A percentile compares a stretch with the other conserved stretches of the same genome.
These are phyloP conservation scores for Brachycybe producta DNA, from an alignment of 2,888 invertebrate genomes.

Conservation along the genomic window DNA sequence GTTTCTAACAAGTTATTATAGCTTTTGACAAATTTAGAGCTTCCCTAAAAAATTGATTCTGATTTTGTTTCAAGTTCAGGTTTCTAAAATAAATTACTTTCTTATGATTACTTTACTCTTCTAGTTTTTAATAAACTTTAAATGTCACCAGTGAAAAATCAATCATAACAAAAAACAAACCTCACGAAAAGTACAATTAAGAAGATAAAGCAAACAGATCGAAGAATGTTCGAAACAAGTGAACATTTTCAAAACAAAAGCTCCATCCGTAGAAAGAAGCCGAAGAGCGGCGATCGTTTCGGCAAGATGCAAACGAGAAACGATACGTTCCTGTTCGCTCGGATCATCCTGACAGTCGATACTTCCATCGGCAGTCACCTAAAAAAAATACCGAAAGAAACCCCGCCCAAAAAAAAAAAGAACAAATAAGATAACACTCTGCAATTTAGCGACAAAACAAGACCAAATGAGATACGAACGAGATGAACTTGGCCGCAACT, in stretches of 20 bases:
- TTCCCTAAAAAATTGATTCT: neutral
- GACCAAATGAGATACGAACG: neutral
- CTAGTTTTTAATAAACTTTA: too few relatives aligned
- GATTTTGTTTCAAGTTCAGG: too few relatives aligned
- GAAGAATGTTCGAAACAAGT: slow-evolving; percentile 76
- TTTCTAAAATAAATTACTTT: too few relatives aligned
- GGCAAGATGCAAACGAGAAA: slow-evolving; percentile 65
- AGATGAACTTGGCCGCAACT: neutral
- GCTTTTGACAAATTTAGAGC: neutral
- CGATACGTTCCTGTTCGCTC: slow-evolving; percentile 69
- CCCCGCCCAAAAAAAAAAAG: slow-evolving; percentile 1
- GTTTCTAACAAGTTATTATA: too few relatives aligned
- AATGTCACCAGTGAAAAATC: too few relatives aligned
- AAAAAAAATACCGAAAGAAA: too few relatives aligned
- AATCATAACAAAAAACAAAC: slow-evolving; percentile 27
- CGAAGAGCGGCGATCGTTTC: slow-evolving; percentile 66
- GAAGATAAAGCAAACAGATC: slow-evolving; percentile 60
- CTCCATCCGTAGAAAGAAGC: slow-evolving; percentile 55
- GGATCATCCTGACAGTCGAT: slow-evolving; percentile 74
- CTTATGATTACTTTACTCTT: too few relatives aligned
- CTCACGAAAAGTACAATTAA: slow-evolving; percentile 56
- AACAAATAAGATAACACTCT: neutral
- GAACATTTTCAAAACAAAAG: slow-evolving; percentile 75
- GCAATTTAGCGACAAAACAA: neutral
- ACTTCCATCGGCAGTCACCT: slow-evolving; percentile 90